Base-by-base conservation (phyloP, 2,888 invertebrate genomes). In the Pterostichus niger region DNA sequence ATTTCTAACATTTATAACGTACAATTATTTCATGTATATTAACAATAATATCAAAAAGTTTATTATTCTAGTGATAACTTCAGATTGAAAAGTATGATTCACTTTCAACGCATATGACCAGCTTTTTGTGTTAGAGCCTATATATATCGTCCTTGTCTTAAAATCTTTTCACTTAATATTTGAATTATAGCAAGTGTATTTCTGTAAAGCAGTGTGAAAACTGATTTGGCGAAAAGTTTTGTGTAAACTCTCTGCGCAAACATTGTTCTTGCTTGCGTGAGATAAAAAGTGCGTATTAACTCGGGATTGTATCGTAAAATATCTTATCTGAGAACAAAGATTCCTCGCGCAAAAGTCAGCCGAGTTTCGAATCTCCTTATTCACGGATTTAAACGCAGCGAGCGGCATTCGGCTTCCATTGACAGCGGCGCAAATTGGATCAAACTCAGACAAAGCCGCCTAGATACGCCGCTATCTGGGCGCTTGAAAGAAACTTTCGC, bases 341-440 rank as follows among this genome's bases (percentile, higher is more conserved):
- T 64, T 49, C 49, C 64, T 59, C 9, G 35, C 11, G 64, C 64
- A 64, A 64, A 64, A 64, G 64, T 64, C 64, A 64, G 64, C 33
- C n/a, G 13, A 64, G 64, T 64, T 64, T 35, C 9, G 64, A 64
- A 73, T 73, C 73, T 73, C 24, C 73, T 73, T 73, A 73, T 73
- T 73, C 73, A 73, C 44, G 49, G 73, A 44, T 73, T 73, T 73
- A 73, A 73, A 49, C 73, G 31, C 15, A 24, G 9, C 24, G 13
- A 68, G 24, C 44, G 44, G 73, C 46, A 24, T 44, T 44, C 44
- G 40, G 49, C 59, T 59, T 59, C 46, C 44, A 73, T 44, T 73
- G 73, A 73, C 73, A 73, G 73, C 73, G 24, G 73, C 73, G 24
- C 73, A 73, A 73, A 73, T 73, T 73, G 73, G 73, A 73, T 73